Evolutionary conservation across 2,113 vertebrate genomes (phyloP).

Genomic region (Cavia aperea): DNA sequence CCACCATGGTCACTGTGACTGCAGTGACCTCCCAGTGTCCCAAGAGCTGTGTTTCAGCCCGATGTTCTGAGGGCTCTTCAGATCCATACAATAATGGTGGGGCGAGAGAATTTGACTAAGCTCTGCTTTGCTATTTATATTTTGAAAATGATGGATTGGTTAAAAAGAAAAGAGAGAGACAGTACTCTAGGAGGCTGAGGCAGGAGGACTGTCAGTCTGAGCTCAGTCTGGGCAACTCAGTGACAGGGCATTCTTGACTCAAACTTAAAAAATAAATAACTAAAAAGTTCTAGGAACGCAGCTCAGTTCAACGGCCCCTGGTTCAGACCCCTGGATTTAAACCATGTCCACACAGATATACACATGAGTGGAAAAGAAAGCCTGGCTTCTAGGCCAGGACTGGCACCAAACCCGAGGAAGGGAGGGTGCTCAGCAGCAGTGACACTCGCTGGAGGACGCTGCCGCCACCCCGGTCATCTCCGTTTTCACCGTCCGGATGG

Average conservation of each 20-base stretch:
- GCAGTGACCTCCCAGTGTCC: background rate
- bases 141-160: conserved; percentile 4
- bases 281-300: background rate
- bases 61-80: background rate
- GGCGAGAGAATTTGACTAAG: background rate
- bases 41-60: background rate
- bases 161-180: background rate
- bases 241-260: background rate
- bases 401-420: background rate
- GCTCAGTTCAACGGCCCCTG: background rate
- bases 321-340: background rate
- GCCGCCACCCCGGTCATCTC: too few relatives aligned
- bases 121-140: conserved; percentile 15
- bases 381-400: background rate
- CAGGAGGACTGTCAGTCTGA: background rate
- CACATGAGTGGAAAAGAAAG: background rate
- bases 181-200: background rate
- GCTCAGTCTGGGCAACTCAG: background rate
- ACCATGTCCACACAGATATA: background rate
- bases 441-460: background rate
- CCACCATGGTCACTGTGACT: background rate
- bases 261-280: background rate
- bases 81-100: background rate
- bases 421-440: background rate
- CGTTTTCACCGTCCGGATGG: background rate